Base-by-base conservation (phyloP, 2,797 vertebrate genomes). In the Spinibarbus caldwelli region DNA sequence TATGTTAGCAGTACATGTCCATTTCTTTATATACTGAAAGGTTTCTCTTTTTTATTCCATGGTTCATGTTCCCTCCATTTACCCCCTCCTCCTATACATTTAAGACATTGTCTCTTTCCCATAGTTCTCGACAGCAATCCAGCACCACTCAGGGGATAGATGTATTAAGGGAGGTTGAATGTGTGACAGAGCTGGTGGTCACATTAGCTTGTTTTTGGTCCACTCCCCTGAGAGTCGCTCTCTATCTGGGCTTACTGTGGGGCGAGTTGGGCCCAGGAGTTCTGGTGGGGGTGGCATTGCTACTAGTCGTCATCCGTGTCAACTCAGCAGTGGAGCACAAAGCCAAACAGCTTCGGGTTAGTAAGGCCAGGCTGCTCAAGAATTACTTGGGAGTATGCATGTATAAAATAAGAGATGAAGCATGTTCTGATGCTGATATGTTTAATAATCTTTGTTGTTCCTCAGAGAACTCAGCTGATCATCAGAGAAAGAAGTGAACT, bases 181-280 rank as follows among this genome's bases (percentile, higher is more conserved):
- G 93, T 62, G 88, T 94, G 71, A 90, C 93, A 90, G 93, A 93
- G 36, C 82, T 95, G 8, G 34, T 87, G 3, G 12, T 90, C 76
- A 91, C 88, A 82, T 57, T 94, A 68, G 92, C 89, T 64, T 87
- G 93, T 3, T 85, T 95, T 45, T 94, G 93, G 90, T 94, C 91
- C 17, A 91, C 90, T 19, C 92, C 92, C 31, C 91, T 94, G 83
- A 93, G 93, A 81, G 92, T 93, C 49, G 62, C 92, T 52, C 81
- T 92, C 86, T 86, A 88, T 52, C 26, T 94, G 1, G 0, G 78
- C 9, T 89, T 94, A n/a, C 92, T 95, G 62, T 94, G 93, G 93
- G 87, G 90, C 78, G 93, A 95, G 66, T 89, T 93, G 57, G 93
- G 92, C 0, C 84, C 85, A 8, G 90, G 92, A 0, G 90, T 92